Base-by-base conservation (phyloP, 2,888 invertebrate genomes). In the Hipparchia semele region DNA sequence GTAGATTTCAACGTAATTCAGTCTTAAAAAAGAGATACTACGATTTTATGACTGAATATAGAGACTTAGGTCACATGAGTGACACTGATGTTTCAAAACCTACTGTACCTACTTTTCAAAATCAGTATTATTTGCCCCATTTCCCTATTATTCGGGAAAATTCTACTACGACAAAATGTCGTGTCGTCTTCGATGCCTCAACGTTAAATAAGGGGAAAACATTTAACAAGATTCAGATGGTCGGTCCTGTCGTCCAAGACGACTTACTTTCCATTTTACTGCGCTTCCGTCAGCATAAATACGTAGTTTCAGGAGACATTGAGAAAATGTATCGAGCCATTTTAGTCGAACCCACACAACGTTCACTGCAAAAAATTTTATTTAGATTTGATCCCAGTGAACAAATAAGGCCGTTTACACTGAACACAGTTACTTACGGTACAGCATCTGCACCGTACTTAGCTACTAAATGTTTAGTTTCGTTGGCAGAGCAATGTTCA, bases 251-350 rank as follows among this genome's bases (percentile, higher is more conserved):
- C 53, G 23, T 59, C 33, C 60, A 61, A 61, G 60, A 61, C 10
- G 60, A 61, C 10, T 61, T 61, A 61, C 39, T 61, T 12, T 61
- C 39, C 2, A 61, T 61, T 10, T 39, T 61, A 39, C 9, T 61
- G 10, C 60, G 60, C 39, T 61, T 61, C 10, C 23, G 60, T 10
- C 60, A 61, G 33, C 45, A 61, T 61, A 9, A 33, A 60, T 39
- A 39, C 5, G 60, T 61, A 7, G 39, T 61, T 7, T 33, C 60
- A 8, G 60, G 33, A 12, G 60, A 61, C 39, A 61, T 23, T 10
- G 60, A 61, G 10, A 61, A 61, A 39, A 61, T 61, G 60, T 61
- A 33, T 39, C 60, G 60, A 39, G 60, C 23, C 23, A 39, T 61
- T 39, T 39, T 61, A 8, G 39, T 33, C 23, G 39, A 61, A 39